Conservation (phyloP, 1,140 invertebrate species). For the Zaprionus gabonicus region DNA sequence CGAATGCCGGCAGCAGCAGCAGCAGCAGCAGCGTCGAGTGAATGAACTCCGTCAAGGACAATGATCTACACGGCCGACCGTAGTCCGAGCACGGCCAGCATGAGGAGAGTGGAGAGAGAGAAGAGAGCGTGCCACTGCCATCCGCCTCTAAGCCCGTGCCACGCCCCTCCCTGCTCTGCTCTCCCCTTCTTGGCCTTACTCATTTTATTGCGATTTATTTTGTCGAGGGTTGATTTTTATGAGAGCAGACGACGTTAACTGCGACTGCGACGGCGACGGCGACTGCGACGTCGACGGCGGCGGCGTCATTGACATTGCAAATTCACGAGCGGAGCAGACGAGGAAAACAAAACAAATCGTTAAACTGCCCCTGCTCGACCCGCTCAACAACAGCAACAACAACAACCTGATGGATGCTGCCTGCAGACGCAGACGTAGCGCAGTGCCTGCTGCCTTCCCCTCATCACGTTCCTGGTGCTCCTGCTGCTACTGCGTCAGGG, state of each 20-base stretch:
- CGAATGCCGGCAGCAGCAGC: slow-evolving; percentile 20
- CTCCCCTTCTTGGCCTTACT: slow-evolving; percentile 20
- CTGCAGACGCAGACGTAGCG: slow-evolving; percentile 31
- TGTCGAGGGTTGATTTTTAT: slow-evolving; percentile 74
- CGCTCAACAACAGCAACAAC: not conserved
- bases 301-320: slow-evolving; percentile 80
- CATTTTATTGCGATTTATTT: slow-evolving; percentile 74
- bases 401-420: slow-evolving; percentile 61
- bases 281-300: slow-evolving; percentile 19
- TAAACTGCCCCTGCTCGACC: slow-evolving; percentile 38
- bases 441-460: not conserved
- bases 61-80: slow-evolving; percentile 67
- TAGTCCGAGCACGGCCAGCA: not conserved
- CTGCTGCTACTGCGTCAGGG: not conserved
- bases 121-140: slow-evolving; percentile 12
- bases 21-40: slow-evolving; percentile 42
- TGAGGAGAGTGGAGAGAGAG: not conserved
- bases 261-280: not conserved
- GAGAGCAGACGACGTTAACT: slow-evolving; percentile 48
- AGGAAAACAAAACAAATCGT: slow-evolving; percentile 77
- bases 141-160: slow-evolving; percentile 35
- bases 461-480: not conserved
- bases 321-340: slow-evolving; percentile 57
- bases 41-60: slow-evolving; percentile 82
- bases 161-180: slow-evolving; percentile 44